These are phyloP conservation scores for Enteromius unitaeniatus DNA, from an alignment of 2,797 vertebrate species.

Conservation along the genomic window DNA sequence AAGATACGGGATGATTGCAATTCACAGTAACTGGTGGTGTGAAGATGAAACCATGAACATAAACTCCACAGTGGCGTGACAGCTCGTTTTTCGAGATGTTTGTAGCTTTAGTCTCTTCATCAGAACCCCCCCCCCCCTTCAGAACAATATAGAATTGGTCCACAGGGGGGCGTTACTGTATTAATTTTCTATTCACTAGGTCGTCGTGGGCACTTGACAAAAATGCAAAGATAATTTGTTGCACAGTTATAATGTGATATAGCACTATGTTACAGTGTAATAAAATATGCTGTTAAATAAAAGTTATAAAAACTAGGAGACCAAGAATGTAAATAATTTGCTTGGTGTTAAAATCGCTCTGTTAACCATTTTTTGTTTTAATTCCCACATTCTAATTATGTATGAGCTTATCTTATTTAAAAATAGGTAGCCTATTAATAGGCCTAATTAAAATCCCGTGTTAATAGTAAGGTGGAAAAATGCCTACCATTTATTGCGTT, in stretches of 20 bases:
- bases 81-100: neutral
- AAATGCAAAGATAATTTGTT: neutral
- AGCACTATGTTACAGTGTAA: neutral
- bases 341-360: neutral
- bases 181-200: slow-evolving; percentile 24
- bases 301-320: neutral
- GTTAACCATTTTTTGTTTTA: neutral
- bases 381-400: neutral
- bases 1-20: neutral
- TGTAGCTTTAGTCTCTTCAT: neutral
- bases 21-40: neutral
- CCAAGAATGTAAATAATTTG: neutral
- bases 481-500: neutral
- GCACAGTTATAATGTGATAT: too few relatives aligned
- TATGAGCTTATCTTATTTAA: neutral
- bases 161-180: slow-evolving; percentile 47
- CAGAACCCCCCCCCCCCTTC: neutral
- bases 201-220: neutral
- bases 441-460: neutral
- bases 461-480: neutral
- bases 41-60: neutral
- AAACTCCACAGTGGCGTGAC: neutral
- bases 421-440: neutral
- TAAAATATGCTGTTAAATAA: neutral
- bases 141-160: slow-evolving; percentile 2